Evolutionary conservation across 1,140 invertebrate species (phyloP), one percentile per base, ranked within the genome.

Genomic region (Drosophila serrata): DNA sequence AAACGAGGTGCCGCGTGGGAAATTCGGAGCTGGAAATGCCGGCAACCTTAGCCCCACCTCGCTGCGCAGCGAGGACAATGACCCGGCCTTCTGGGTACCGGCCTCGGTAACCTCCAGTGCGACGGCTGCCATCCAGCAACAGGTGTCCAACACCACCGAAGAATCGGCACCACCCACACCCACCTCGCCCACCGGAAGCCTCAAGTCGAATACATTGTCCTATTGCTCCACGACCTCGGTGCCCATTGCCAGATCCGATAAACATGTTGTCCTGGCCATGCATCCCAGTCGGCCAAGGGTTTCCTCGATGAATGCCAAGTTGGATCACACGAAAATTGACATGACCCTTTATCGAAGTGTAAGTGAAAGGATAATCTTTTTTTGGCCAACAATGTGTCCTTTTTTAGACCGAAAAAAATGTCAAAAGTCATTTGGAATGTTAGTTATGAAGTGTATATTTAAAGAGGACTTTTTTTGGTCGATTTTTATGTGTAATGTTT

Each of bases 301-400:
- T 53, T 88, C 93, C 35, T 93, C 93, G 37, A 94, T 93, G 94
- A 93, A 94, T 48, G 93, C 94, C 13, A 94, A 94, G 77, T 84
- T 95, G 68, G 94, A 94, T 82, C 94, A 94, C 49, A 93, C 93
- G 6, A 94, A 95, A 86, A 94, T 94, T 17, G 94, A 95, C 53
- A 93, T 94, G 33, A 93, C 93, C 5, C 78, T 94, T n/a, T 94
- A 94, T 62, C 93, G 94, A 61, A 91, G 79, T 40, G 92, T 93
- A 46, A 91, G 91, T 78, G 0, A 19, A 29, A 3, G 19, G 6
- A 15, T 53, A 19, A 3, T 8, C 15, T 11, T 35, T 53, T 35
- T 53, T 19, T 8, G 0, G 19, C 0, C 4, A 37, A 22, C 8
- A 15, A n/a, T 24, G 19, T 55, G 31, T 35, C 12, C 31, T 19